Evolutionary conservation across 2,888 invertebrate genomes (phyloP), one percentile per base, ranked within the genome.

Genomic region (Drosophila incognita): DNA sequence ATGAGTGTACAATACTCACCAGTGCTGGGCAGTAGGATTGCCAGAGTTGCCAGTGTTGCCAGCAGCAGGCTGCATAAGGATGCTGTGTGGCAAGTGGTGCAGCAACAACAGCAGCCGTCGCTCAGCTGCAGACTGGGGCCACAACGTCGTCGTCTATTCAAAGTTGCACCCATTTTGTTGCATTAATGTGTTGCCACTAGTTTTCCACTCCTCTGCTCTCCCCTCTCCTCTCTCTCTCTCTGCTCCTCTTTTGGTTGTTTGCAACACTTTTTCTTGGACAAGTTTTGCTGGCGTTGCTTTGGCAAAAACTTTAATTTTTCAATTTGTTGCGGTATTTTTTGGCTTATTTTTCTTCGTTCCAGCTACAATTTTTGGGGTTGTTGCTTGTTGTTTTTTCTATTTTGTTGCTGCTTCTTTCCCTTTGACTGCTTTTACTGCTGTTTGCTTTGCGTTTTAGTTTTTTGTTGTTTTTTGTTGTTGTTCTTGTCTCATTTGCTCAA

Each of bases 241-340:
- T 53, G 51, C 54, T 64, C 54, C 54, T 62, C 54, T 48, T 61
- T 64, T 67, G 59, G 48, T 66, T 63, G 79, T 65, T 72, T 80
- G 79, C 71, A 80, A 80, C 70, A 79, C 75, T 80, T 71, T 76
- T 69, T 66, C 74, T 68, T 54, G 68, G 69, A 58, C 66, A 84
- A 89, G 73, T 81, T 89, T 70, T 72, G 71, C 81, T 60, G 69
- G 62, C 79, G 68, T 73, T 69, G 72, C 56, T 71, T 78, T 74
- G 76, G 58, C 76, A 49, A 79, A 90, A 90, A 87, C 85, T 90
- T 89, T 84, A 87, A 82, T 90, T 89, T 90, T 90, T 89, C 90
- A 90, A 90, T 87, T 87, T 90, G 87, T 79, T 89, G 69, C 64
- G 70, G 70, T 82, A 87, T 84, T 84, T 89, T 82, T 29, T 46